A percentile compares a stretch with the other conserved stretches of the same genome.
Evolutionary conservation across 2,113 vertebrate genomes (phyloP).

Genomic region (Columba livia): DNA sequence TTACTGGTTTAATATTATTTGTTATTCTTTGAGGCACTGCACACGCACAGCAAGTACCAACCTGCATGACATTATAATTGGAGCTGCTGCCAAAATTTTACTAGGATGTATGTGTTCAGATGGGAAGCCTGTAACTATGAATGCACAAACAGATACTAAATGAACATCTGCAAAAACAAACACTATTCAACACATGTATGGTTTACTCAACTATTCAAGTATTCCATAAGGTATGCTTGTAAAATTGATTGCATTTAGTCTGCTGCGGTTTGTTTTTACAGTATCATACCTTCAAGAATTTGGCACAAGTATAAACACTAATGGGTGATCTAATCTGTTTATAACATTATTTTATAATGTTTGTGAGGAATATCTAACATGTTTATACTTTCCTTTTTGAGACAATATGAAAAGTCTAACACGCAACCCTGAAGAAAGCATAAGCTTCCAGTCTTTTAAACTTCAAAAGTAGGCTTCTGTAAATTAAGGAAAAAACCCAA

Average conservation of each 20-base stretch:
- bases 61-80: background rate
- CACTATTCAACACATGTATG: background rate
- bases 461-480: background rate
- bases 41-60: background rate
- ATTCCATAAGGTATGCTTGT: constrained; percentile 28
- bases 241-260: constrained; percentile 20
- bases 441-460: background rate
- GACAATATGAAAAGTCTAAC: background rate
- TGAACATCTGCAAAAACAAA: constrained; percentile 52
- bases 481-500: background rate
- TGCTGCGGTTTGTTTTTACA: constrained; percentile 36
- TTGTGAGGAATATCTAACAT: background rate
- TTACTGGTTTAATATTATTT: background rate
- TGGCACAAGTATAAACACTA: constrained; percentile 41
- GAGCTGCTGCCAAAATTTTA: constrained; percentile 47
- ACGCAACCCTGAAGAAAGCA: background rate
- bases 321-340: constrained; percentile 42
- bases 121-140: constrained; percentile 19
- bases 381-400: constrained; percentile 2
- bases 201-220: background rate
- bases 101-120: background rate
- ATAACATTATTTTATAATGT: background rate
- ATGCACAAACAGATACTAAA: constrained; percentile 34
- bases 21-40: constrained; percentile 12
- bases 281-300: constrained; percentile 53